Evolutionary conservation across 1,140 invertebrate genomes (phyloP), one percentile per base, ranked within the genome.

Genomic region (Lamellibrachia luymesi): DNA sequence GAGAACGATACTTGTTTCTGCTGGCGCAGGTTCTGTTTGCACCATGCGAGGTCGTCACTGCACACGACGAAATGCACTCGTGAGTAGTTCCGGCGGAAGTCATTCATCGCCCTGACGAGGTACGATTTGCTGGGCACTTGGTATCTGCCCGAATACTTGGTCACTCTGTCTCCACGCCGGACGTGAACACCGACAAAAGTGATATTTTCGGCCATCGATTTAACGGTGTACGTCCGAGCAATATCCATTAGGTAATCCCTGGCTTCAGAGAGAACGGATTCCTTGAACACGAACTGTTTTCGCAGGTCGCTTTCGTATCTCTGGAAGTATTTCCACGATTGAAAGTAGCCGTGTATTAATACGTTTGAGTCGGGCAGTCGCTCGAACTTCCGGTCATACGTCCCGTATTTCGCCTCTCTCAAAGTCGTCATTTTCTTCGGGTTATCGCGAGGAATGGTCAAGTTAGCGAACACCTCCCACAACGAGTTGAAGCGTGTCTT

Each of bases 251-350:
- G n/a, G 91, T 13, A 91, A 91, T 91, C 8, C 51, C n/a, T 50
- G 7, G 8, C n/a, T 13, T 91, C 17, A 50, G 49, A 38, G 27
- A 10, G 6, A 7, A 25, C 50, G 90, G 27, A 7, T 38, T 7
- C 91, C 91, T 91, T 13, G 51, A 91, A 91, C 7, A 51, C 17
- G 91, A 91, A 91, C 91, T 50, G n/a, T 91, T 91, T 91, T 50
- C 25, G 91, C 49, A 91, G 49, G 10, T 91, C 91, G 49, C 2
- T n/a, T 10, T 91, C n/a, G 7, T 10, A 50, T 50, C 22, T 91
- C 49, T 8, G 13, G 22, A 91, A 22, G 91, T 91, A 91, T 50
- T 51, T 50, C 25, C 91, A 91, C 49, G 49, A 50, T 91, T 27
- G 91, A 13, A 91, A 51, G 22, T 49, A 49, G 10, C 25, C 25